These are phyloP conservation scores for Podarcis muralis DNA, from an alignment of 2,113 vertebrate genomes.

Conservation along the genomic window DNA sequence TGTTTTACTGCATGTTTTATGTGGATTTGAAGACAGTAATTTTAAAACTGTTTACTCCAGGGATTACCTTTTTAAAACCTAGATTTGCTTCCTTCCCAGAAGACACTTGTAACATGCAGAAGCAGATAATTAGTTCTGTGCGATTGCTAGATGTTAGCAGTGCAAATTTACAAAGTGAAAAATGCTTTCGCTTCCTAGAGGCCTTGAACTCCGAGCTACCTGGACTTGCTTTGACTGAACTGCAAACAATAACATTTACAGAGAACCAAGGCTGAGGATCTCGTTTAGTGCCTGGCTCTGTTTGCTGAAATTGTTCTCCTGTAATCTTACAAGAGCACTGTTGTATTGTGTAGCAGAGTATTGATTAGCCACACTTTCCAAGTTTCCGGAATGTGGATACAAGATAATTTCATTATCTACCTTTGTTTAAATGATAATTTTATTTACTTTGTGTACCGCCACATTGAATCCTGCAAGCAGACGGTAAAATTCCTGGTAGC, in stretches of 20 bases:
- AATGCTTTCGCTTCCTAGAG: rapidly evolving
- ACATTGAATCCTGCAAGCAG: constrained; percentile 47
- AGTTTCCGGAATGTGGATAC: constrained; percentile 69
- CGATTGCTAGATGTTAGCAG: rapidly evolving
- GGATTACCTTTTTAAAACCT: not conserved
- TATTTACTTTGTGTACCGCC: constrained; percentile 70
- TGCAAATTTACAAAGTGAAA: not conserved
- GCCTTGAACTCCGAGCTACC: not conserved
- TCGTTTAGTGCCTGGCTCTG: not conserved
- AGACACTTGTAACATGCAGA: constrained; percentile 28
- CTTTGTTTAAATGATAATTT: constrained; percentile 75
- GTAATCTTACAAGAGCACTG: not conserved
- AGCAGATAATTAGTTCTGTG: not conserved
- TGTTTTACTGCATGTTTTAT: constrained; percentile 6
- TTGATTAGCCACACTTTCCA: constrained; percentile 73
- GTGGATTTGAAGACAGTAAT: rapidly evolving
- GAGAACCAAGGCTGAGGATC: constrained; percentile 9
- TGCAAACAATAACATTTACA: not conserved
- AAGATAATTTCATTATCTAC: constrained; percentile 75
- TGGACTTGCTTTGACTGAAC: not conserved
- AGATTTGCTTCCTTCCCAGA: not conserved
- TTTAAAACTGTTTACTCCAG: not conserved
- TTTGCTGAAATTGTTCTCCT: constrained; percentile 13
- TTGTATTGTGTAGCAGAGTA: constrained; percentile 13
- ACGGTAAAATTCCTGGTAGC: constrained; percentile 35